Base-by-base conservation (phyloP, 1,140 invertebrate genomes). In the Drosophila baimaii region DNA sequence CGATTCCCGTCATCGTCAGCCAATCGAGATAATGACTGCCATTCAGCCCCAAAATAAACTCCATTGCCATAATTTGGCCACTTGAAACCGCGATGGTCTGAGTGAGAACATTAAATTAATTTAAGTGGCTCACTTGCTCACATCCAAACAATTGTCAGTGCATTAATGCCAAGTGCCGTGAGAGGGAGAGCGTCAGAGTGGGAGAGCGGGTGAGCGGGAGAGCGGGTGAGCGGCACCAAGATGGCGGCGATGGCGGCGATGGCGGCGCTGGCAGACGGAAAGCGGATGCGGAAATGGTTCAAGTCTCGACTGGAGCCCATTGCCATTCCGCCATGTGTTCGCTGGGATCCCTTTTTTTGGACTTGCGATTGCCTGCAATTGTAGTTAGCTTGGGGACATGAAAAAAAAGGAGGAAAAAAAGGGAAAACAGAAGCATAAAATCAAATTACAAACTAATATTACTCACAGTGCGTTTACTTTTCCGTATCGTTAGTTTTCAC, bases 391-490 rank as follows among this genome's bases (percentile, higher is more conserved):
- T n/a, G 19, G 62, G 44, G 17, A 31, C 56, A n/a, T n/a, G 5
- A 19, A 19, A 19, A 8, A 44, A 27, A 47, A 47, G 27, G 39
- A 35, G 23, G 25, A 58, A 54, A 43, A 62, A 55, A 46, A 49
- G 59, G 29, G 70, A 59, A 63, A 77, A 73, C 65, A 71, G 65
- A 72, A 61, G 29, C 82, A 90, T 90, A 86, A 90, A 90, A 88
- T 82, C 82, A 90, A 90, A 90, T 83, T 83, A 88, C 82, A 90
- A 90, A 90, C 86, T 88, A 83, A 88, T 90, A 90, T 88, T 90
- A 88, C 82, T 81, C 74, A 90, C 88, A 88, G 88, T 88, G 83
- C 86, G 79, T 90, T 90, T 90, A 77, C 70, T 90, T 90, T 90
- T 90, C 88, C 86, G 80, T 70, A 75, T 90, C 86, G 82, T 90